Conservation (phyloP, 2,113 vertebrate species). For the Thymallus thymallus region DNA sequence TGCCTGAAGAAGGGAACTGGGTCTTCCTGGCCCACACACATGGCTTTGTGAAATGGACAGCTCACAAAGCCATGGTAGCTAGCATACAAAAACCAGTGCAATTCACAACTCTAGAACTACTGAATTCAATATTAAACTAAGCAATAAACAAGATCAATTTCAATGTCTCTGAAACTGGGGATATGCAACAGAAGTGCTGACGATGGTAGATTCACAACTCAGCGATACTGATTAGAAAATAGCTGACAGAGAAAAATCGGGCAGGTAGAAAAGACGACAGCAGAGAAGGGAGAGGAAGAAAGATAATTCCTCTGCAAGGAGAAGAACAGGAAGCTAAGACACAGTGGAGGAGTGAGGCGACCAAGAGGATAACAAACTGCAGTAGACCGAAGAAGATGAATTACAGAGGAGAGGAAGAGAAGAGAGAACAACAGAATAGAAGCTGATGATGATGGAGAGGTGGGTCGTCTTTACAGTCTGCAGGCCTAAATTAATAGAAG, state of each 20-base stretch:
- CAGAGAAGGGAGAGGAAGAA: background rate
- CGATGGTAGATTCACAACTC: too few species aligned
- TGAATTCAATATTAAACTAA: too few species aligned
- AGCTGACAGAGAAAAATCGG: background rate
- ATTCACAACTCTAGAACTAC: too few species aligned
- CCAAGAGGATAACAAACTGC: slow-evolving; percentile 14
- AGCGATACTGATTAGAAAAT: too few species aligned
- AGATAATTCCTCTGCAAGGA: background rate
- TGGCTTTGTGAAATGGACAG: too few species aligned
- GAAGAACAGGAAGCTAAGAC: background rate
- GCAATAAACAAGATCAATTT: too few species aligned
- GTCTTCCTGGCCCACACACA: background rate
- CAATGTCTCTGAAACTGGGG: background rate
- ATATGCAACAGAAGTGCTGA: background rate
- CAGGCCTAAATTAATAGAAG: slow-evolving; percentile 18
- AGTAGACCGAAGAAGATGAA: slow-evolving; percentile 11
- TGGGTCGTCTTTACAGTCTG: slow-evolving; percentile 31
- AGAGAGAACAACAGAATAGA: slow-evolving; percentile 19
- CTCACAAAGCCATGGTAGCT: too few species aligned
- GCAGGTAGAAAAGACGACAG: background rate
- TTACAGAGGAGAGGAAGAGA: slow-evolving; percentile 13
- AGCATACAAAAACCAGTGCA: too few species aligned
- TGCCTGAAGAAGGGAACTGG: background rate
- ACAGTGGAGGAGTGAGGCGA: slow-evolving; percentile 5
- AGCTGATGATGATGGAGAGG: slow-evolving; percentile 5